Conservation (phyloP, 2,797 vertebrate species). For the Strix occidentalis region DNA sequence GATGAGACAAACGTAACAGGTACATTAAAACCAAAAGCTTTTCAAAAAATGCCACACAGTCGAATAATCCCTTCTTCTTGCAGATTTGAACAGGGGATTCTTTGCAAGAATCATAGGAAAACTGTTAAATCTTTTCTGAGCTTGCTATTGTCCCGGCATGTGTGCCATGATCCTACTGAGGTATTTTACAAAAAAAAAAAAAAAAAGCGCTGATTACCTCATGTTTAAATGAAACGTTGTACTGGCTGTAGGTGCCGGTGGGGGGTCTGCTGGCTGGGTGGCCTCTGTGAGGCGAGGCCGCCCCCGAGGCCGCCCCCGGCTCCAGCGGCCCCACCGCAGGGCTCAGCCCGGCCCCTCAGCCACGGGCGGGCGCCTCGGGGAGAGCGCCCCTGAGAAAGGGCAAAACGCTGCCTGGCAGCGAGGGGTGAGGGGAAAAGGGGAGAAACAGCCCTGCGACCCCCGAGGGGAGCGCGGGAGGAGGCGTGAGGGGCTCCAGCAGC, state of each 20-base stretch:
- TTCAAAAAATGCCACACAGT: not conserved
- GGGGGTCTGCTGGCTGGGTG: no score
- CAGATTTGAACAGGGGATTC: not conserved
- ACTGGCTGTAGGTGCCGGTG: no score
- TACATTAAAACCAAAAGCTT: not conserved
- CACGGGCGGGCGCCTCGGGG: not conserved
- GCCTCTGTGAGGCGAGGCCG: no score
- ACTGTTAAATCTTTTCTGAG: not conserved
- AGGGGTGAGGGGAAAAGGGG: not conserved
- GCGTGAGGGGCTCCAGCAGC: not conserved
- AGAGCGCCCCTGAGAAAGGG: not conserved
- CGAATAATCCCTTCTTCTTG: not conserved
- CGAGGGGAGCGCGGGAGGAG: not conserved
- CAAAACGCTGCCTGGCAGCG: not conserved
- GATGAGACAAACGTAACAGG: not conserved
- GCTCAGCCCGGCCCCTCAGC: no score
- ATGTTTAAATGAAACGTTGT: not conserved
- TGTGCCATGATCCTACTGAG: not conserved
- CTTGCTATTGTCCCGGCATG: not conserved
- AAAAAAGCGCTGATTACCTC: not conserved
- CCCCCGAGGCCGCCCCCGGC: no score
- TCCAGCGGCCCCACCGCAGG: no score
- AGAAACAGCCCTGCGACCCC: no score
- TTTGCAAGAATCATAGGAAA: not conserved
- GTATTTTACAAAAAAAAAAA: no score